A percentile compares a stretch with the other conserved stretches of the same genome.
Conservation (phyloP, 2,113 vertebrate genomes). For the Penelope pileata region DNA sequence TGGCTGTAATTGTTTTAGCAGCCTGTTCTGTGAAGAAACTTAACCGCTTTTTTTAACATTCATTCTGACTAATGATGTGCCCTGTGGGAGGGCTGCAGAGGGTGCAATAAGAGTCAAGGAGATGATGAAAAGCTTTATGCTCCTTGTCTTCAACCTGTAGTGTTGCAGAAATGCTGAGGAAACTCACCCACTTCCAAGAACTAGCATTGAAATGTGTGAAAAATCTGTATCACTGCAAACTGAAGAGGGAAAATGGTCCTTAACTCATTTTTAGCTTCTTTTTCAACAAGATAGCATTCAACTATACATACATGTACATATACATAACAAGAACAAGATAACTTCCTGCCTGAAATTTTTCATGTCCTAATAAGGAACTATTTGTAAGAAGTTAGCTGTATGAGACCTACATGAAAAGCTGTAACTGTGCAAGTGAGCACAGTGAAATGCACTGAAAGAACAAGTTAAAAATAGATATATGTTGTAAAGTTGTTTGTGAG, state of each 20-base stretch:
- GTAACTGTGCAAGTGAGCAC: not conserved
- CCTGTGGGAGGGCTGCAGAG: rapidly evolving
- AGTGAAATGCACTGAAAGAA: not conserved
- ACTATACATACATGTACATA: no score
- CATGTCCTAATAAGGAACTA: not conserved
- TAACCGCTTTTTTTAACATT: not conserved
- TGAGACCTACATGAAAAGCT: not conserved
- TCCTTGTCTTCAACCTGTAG: not conserved
- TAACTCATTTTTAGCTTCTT: not conserved
- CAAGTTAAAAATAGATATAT: not conserved
- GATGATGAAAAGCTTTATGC: not conserved
- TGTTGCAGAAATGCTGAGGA: not conserved
- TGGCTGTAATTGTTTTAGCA: not conserved
- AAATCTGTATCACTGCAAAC: not conserved
- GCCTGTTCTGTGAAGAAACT: not conserved
- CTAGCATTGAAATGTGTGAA: not conserved
- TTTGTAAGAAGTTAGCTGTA: not conserved
- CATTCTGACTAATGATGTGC: not conserved
- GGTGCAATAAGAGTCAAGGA: not conserved
- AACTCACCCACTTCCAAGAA: not conserved
- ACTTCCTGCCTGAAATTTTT: not conserved
- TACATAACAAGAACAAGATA: not conserved
- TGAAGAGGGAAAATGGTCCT: not conserved
- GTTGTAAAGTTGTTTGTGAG: not conserved
- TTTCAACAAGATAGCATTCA: not conserved